These are phyloP conservation scores for Aurelia sp. DNA, from an alignment of 30 jellyfish, hydroid and myxozoan species.

Conservation along the genomic window DNA sequence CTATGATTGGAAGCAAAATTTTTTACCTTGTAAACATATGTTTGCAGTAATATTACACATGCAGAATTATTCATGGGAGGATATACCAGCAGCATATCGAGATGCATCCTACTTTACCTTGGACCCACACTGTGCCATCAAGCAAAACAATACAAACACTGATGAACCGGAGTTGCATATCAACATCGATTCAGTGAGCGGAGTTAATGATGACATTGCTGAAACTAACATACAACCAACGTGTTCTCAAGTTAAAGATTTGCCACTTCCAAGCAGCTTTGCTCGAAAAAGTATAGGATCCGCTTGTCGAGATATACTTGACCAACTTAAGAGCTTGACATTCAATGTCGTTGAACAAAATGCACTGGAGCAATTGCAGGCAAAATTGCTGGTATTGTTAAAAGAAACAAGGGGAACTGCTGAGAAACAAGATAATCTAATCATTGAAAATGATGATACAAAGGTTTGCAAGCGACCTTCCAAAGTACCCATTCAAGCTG, in stretches of 20 bases:
- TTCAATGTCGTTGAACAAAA: not conserved
- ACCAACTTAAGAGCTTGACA: conserved; percentile 22
- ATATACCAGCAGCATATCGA: conserved; percentile 29
- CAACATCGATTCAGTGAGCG: not conserved
- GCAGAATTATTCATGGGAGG: conserved; percentile 19
- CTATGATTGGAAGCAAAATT: conserved; percentile 38
- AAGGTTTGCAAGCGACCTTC: too few relatives aligned
- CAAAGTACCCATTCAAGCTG: too few relatives aligned
- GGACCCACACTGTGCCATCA: conserved; percentile 10
- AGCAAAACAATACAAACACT: not conserved
- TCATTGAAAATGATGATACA: too few relatives aligned
- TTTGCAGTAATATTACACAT: conserved; percentile 7
- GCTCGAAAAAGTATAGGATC: conserved; percentile 5
- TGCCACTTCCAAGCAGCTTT: conserved; percentile 3
- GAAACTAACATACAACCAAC: too few relatives aligned
- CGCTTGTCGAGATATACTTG: conserved; percentile 21
- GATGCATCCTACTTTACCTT: not conserved
- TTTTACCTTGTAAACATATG: conserved; percentile 69
- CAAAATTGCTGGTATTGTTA: too few relatives aligned
- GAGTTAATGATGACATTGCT: not conserved
- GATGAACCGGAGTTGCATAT: not conserved
- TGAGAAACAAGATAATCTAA: too few relatives aligned
- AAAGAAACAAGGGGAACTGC: too few relatives aligned
- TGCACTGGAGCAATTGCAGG: too few relatives aligned
- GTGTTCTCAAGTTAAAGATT: not conserved